Percentiles rank a stretch among this genome's conserved stretches.
Conservation (phyloP, 2,888 invertebrate genomes). For the Syrista parreyssii region DNA sequence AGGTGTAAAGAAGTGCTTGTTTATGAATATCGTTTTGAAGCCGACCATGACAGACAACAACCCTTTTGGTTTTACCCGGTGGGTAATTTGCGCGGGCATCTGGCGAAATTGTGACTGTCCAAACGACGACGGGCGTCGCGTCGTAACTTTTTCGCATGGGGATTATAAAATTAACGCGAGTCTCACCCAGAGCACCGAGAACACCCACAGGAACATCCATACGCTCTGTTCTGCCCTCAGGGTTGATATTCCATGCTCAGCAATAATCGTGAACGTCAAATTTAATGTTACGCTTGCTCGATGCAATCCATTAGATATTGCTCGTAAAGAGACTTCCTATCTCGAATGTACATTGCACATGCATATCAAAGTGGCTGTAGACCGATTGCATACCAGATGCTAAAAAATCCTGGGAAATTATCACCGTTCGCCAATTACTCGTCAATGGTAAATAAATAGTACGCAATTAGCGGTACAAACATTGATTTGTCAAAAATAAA, state of each 20-base stretch:
- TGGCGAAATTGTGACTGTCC: conserved; percentile 39
- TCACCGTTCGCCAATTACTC: no score
- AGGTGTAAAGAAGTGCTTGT: conserved; percentile 27
- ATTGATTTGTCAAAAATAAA: no score
- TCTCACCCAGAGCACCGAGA: conserved; percentile 25
- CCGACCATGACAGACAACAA: conserved; percentile 19
- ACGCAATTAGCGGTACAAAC: no score
- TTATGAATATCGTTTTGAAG: conserved; percentile 31
- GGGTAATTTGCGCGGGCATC: conserved; percentile 46
- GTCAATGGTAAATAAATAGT: no score
- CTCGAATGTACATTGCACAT: conserved; percentile 37
- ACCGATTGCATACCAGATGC: background rate
- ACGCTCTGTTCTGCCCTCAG: conserved; percentile 8
- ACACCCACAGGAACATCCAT: conserved; percentile 12
- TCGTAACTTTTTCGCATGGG: conserved; percentile 35
- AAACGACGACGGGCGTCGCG: conserved; percentile 32
- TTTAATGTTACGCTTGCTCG: conserved; percentile 59
- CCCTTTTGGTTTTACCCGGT: conserved; percentile 22
- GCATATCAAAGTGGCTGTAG: conserved; percentile 18
- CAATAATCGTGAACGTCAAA: conserved; percentile 66
- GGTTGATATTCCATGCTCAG: conserved; percentile 21
- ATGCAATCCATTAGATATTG: conserved; percentile 66
- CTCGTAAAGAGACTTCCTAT: conserved; percentile 64
- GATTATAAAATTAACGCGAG: conserved; percentile 63
- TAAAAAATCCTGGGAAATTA: background rate